A percentile compares a stretch with the other conserved stretches of the same genome.
These are phyloP conservation scores for Oryzaephilus surinamensis DNA, from an alignment of 1,140 invertebrate species.

Conservation along the genomic window DNA sequence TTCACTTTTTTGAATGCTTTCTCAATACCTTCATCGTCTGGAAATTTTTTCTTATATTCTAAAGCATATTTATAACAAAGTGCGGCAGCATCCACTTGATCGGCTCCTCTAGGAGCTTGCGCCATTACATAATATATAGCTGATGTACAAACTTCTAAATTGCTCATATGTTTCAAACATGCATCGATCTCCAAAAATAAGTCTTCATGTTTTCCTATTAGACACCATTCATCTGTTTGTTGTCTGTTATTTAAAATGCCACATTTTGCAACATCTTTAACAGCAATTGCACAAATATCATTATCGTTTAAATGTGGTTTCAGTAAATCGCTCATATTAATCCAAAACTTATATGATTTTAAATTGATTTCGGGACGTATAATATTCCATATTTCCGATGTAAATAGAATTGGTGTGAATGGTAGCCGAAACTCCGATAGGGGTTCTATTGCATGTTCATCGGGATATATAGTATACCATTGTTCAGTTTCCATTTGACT, in stretches of 20 bases:
- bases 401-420: conserved; percentile 21
- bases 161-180: conserved; percentile 22
- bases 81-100: conserved; percentile 25
- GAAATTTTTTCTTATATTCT: conserved; percentile 13
- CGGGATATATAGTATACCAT: conserved; percentile 24
- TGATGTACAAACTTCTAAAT: conserved; percentile 26
- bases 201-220: conserved; percentile 21
- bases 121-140: conserved; percentile 25
- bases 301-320: conserved; percentile 18
- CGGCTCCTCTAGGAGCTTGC: conserved; percentile 24
- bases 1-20: conserved; percentile 21
- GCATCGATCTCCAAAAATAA: conserved; percentile 23
- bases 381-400: conserved; percentile 28
- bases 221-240: conserved; percentile 14
- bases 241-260: too few species aligned
- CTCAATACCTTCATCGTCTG: conserved; percentile 8
- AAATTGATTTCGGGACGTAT: conserved; percentile 29
- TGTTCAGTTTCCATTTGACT: conserved; percentile 23
- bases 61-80: conserved; percentile 27
- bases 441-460: conserved; percentile 18
- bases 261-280: conserved; percentile 23
- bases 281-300: conserved; percentile 28
- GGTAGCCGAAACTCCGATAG: conserved; percentile 27
- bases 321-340: conserved; percentile 17
- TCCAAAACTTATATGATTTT: conserved; percentile 29